Evolutionary conservation across 2,888 invertebrate genomes (phyloP).

Genomic region (Andricus curvator): DNA sequence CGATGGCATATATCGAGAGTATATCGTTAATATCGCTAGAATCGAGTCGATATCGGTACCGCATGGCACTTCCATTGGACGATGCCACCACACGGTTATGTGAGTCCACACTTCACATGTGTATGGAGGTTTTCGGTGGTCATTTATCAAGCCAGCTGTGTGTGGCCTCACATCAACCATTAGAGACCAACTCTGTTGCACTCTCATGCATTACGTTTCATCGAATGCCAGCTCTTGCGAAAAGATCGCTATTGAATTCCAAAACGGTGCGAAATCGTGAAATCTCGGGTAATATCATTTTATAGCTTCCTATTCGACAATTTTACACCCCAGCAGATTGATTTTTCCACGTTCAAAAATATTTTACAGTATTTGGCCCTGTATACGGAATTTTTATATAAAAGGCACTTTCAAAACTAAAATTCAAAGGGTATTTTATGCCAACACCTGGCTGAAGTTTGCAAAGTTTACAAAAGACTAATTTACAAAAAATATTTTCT

Average conservation of each 20-base stretch:
- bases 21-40: constrained; percentile 58
- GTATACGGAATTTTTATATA: background rate
- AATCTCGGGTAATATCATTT: background rate
- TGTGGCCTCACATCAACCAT: constrained; percentile 64
- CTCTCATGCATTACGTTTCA: constrained; percentile 36
- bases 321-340: background rate
- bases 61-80: constrained; percentile 52
- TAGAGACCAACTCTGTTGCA: constrained; percentile 51
- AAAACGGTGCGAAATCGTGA: background rate
- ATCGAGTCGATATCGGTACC: constrained; percentile 54
- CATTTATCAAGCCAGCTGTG: constrained; percentile 70
- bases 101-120: constrained; percentile 52
- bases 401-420: too few species aligned
- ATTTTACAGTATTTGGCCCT: background rate
- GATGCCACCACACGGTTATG: constrained; percentile 45
- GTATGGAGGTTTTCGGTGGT: constrained; percentile 59
- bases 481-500: too few species aligned
- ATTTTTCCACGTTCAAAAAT: background rate
- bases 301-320: background rate
- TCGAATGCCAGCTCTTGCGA: constrained; percentile 5
- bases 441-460: too few species aligned
- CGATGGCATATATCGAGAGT: constrained; percentile 45
- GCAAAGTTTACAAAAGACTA: too few species aligned
- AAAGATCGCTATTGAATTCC: constrained; percentile 10
- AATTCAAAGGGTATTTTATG: too few species aligned